Evolutionary conservation across 1,140 invertebrate species (phyloP).

Genomic region (Parapsyche elsis): DNA sequence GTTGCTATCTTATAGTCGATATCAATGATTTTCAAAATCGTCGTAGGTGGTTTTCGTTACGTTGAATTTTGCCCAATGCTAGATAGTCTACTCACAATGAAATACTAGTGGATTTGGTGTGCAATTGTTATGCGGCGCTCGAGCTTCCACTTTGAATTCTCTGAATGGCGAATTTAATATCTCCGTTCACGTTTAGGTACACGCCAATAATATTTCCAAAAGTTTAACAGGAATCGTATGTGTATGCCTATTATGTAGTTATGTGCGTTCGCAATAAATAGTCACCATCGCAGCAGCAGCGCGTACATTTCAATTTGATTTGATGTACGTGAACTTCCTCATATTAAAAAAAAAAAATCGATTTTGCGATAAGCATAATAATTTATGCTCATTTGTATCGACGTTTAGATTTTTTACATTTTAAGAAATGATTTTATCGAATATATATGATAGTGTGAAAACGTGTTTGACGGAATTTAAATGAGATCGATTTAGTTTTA

Average conservation of each 20-base stretch:
- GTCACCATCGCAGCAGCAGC: neutral
- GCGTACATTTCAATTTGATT: conserved; percentile 21
- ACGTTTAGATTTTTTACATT: neutral
- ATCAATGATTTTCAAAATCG: neutral
- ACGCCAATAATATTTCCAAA: neutral
- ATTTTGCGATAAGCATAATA: neutral
- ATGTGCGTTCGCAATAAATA: neutral
- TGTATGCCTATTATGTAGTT: neutral
- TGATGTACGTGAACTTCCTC: conserved; percentile 27
- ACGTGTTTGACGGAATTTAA: neutral
- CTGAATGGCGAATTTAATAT: neutral
- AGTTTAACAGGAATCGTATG: neutral
- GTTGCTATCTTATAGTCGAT: no score
- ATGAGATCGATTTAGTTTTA: neutral
- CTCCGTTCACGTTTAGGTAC: neutral
- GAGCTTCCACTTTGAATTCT: neutral
- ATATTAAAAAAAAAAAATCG: neutral
- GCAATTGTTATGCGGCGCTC: neutral
- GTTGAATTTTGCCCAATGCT: neutral
- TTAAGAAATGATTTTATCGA: neutral
- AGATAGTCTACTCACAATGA: no score
- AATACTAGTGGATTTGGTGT: neutral
- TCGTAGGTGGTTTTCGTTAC: conserved; percentile 21
- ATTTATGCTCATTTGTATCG: neutral
- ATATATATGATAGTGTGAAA: neutral